phyloP scores from a whole-genome alignment of 2,797 vertebrate species.

The Cuculus canorus region DNA sequence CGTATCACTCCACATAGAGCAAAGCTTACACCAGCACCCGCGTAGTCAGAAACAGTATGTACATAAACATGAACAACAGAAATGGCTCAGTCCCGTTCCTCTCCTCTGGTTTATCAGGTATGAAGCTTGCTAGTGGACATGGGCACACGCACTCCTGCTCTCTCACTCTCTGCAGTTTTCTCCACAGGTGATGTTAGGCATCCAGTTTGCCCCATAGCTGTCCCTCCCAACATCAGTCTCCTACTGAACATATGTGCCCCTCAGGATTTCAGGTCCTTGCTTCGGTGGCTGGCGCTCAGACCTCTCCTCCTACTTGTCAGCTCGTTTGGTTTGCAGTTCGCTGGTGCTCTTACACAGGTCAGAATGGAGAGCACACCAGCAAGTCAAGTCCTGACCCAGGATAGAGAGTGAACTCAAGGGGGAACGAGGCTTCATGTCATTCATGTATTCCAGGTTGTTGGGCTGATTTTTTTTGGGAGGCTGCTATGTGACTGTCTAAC shows the following conservation, averaged over 20 bases:
- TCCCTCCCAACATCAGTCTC: not conserved
- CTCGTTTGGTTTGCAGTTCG: not conserved
- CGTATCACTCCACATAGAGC: not conserved
- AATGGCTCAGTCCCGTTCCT: not conserved
- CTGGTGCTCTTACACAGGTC: rapidly evolving
- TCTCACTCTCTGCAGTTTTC: not conserved
- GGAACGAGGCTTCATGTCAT: not conserved
- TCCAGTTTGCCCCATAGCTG: not conserved
- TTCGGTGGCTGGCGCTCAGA: not conserved
- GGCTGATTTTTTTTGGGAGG: not conserved
- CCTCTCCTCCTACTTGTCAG: not conserved
- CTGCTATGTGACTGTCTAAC: not conserved
- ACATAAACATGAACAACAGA: too few relatives aligned
- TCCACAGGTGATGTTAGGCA: not conserved
- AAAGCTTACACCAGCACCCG: not conserved
- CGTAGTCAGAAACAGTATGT: not conserved
- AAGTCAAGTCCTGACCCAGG: not conserved
- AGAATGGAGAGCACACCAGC: not conserved
- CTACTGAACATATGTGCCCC: not conserved
- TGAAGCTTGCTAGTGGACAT: not conserved
- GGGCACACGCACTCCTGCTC: too few relatives aligned
- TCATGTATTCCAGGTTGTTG: rapidly evolving
- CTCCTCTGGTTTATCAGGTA: not conserved
- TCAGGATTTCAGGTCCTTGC: not conserved
- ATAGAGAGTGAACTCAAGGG: not conserved